These are phyloP conservation scores for Propsilocerus akamusi DNA, from an alignment of 1,140 invertebrate genomes.

Conservation along the genomic window DNA sequence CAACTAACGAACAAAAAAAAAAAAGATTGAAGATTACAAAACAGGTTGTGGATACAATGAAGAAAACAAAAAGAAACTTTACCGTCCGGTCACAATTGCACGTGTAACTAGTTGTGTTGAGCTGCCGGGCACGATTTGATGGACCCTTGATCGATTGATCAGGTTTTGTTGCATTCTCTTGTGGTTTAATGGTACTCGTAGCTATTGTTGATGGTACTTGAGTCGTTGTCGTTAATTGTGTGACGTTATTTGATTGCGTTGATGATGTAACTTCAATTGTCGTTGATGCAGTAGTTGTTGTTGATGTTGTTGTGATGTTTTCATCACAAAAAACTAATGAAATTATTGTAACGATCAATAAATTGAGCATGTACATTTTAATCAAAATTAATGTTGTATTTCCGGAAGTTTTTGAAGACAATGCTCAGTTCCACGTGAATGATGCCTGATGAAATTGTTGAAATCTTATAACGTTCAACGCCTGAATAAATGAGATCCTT, in stretches of 20 bases:
- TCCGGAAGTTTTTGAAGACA: slow-evolving; percentile 19
- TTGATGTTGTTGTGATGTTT: not conserved
- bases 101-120: slow-evolving; percentile 6
- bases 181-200: not conserved
- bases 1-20: no score
- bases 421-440: slow-evolving; percentile 17
- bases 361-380: slow-evolving; percentile 8
- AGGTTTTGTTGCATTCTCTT: not conserved
- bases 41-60: no score
- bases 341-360: not conserved
- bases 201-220: not conserved
- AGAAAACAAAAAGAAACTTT: not conserved
- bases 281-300: not conserved
- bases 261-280: not conserved
- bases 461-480: slow-evolving; percentile 19
- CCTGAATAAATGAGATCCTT: slow-evolving; percentile 19
- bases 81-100: slow-evolving; percentile 16
- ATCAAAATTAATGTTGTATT: slow-evolving; percentile 20
- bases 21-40: no score
- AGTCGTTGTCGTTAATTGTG: slow-evolving; percentile 6
- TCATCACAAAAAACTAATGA: not conserved
- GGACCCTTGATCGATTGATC: not conserved
- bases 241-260: slow-evolving; percentile 7
- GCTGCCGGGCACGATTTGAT: not conserved
- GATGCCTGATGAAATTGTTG: slow-evolving; percentile 19